Base-by-base conservation (phyloP, 2,888 invertebrate species). In the Allygus modestus region DNA sequence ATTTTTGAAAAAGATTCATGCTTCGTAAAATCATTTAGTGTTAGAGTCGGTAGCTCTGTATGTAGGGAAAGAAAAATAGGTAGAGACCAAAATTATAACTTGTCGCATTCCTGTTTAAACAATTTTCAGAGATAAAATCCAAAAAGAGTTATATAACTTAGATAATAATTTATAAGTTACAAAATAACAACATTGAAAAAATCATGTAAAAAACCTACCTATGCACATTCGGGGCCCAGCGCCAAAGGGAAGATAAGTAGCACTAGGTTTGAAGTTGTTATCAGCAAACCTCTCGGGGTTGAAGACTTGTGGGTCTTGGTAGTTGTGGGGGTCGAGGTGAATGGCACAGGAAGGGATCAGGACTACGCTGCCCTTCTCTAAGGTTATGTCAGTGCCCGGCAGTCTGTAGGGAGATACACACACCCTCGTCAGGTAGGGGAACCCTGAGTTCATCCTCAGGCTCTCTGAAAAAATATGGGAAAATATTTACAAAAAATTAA, bases 201-300 rank as follows among this genome's bases (percentile, higher is more conserved):
- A n/a, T n/a, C n/a, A n/a, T n/a, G n/a, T n/a, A n/a, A 15, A 46
- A 46, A 46, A 46, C 65, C 5, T 37, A 79, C 79, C 79, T 23
- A 79, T 58, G 28, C 79, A 79, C 58, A 79, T 79, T 9, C 79
- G 1, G 2, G 79, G 79, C 17, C 79, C 77, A 17, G 31, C 51
- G 0, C 77, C 77, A 51, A 77, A 77, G 12, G 77, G 77, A 4
- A 77, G 31, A 20, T 79, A 79, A 1, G n/a, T 37, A 1, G 23
- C 1, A 20, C 33, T 33, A 20, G 79, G 37, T 37, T 37, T 79
- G 37, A 17, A 58, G 79, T 79, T 28, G 58, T 58, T 79, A 20
- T 79, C 79, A 9, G 15, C 23, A 28, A 79, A 79, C n/a, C 79
- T 54, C 0, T 79, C 58, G n/a, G 79, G 79, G 37, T 79, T 37